These are phyloP conservation scores for Hexactinellida sp. DNA, from an alignment of 37 sponge, comb jelly and placozoan genomes.

Conservation along the genomic window DNA sequence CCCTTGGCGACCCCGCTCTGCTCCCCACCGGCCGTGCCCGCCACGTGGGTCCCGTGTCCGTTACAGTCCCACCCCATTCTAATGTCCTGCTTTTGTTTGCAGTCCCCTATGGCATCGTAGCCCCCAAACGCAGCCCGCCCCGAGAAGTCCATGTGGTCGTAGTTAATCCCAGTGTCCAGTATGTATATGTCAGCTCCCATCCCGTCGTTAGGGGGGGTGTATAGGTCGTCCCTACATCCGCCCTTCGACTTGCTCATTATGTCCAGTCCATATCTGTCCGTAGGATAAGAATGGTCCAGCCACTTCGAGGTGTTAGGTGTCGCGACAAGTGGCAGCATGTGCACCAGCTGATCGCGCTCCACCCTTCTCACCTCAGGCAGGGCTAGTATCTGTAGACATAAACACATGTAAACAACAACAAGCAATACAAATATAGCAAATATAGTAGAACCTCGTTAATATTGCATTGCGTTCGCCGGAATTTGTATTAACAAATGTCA, in stretches of 20 bases:
- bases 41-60: not conserved
- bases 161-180: not conserved
- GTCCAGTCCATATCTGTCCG: not conserved
- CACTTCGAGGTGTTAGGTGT: not conserved
- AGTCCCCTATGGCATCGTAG: not conserved
- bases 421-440: not conserved
- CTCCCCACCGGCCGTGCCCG: not conserved
- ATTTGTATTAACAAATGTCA: no score
- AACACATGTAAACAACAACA: not conserved
- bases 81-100: no score
- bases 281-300: not conserved
- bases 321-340: not conserved
- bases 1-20: not conserved
- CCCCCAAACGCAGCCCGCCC: not conserved
- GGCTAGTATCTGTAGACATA: not conserved
- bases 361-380: not conserved
- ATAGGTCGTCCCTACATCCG: not conserved
- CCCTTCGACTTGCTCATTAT: not conserved
- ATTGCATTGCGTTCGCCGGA: no score
- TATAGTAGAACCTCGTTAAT: not conserved
- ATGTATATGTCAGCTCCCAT: not conserved
- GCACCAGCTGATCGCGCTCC: not conserved
- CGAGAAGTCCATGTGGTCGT: not conserved
- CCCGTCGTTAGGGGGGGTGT: not conserved
- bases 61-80: not conserved